A percentile compares a stretch with the other conserved stretches of the same genome.
Conservation (phyloP, 2,888 invertebrate species). For the Belgica antarctica region DNA sequence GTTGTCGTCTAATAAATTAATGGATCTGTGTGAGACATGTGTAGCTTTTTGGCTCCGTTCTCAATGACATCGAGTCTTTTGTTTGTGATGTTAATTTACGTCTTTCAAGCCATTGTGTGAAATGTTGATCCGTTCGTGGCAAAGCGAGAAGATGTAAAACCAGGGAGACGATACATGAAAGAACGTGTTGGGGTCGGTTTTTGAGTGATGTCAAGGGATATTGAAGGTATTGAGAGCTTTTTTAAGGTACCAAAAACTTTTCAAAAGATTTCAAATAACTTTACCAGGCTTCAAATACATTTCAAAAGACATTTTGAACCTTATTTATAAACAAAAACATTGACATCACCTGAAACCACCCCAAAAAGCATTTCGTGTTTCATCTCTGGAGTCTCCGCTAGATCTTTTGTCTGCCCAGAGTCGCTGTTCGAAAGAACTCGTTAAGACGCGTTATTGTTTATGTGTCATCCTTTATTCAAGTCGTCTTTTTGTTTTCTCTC, state of each 20-base stretch:
- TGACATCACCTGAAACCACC: too few relatives aligned
- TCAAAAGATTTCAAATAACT: too few relatives aligned
- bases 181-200: too few relatives aligned
- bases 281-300: too few relatives aligned
- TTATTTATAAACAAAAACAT: too few relatives aligned
- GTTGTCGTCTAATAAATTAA: slow-evolving; percentile 36
- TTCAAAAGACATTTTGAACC: too few relatives aligned
- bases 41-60: slow-evolving; percentile 16
- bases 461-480: slow-evolving; percentile 28
- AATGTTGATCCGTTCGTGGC: slow-evolving; percentile 23
- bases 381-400: neutral
- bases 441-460: slow-evolving; percentile 37
- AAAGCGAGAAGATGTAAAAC: too few relatives aligned
- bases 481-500: slow-evolving; percentile 5
- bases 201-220: too few relatives aligned
- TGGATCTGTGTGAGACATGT: slow-evolving; percentile 34
- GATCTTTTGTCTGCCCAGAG: neutral
- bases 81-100: slow-evolving; percentile 28
- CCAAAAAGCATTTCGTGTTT: too few relatives aligned
- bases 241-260: too few relatives aligned
- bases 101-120: slow-evolving; percentile 15
- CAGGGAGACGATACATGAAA: neutral
- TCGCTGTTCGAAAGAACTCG: slow-evolving; percentile 37
- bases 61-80: slow-evolving; percentile 22
- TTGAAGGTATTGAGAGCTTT: too few relatives aligned